These are phyloP conservation scores for Catocala nupta DNA, from an alignment of 2,888 invertebrate genomes.

Conservation along the genomic window DNA sequence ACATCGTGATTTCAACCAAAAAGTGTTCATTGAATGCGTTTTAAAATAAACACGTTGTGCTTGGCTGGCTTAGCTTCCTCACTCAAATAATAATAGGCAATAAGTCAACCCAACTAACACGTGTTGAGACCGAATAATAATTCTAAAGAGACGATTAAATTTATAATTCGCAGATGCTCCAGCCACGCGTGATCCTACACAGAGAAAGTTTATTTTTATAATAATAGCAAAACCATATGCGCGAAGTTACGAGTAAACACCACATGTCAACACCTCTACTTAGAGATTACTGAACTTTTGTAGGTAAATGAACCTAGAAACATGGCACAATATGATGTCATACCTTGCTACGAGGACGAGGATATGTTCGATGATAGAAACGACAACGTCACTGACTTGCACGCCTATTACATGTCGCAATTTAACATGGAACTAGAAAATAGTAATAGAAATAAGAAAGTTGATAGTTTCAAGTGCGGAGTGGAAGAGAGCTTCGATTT, in stretches of 20 bases:
- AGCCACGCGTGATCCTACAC: constrained; percentile 78
- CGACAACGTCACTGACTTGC: constrained; percentile 77
- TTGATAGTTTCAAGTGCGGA: constrained; percentile 75
- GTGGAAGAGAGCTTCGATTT: constrained; percentile 82
- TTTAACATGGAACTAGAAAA: constrained; percentile 84
- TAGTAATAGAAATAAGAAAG: constrained; percentile 67
- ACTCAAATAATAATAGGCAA: constrained; percentile 50
- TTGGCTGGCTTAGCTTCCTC: constrained; percentile 40
- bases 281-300: constrained; percentile 80
- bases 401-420: constrained; percentile 84
- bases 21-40: constrained; percentile 36
- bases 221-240: constrained; percentile 85
- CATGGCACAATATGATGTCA: constrained; percentile 81
- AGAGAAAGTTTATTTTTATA: constrained; percentile 87
- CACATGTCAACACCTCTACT: constrained; percentile 79
- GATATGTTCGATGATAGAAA: constrained; percentile 75
- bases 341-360: constrained; percentile 75
- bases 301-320: constrained; percentile 80
- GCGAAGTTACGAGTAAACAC: constrained; percentile 69
- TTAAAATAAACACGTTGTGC: constrained; percentile 39
- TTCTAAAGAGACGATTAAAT: constrained; percentile 76
- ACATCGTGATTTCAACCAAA: constrained; percentile 45
- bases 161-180: constrained; percentile 84
- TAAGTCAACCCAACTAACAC: constrained; percentile 63
- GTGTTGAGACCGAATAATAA: constrained; percentile 71